These are phyloP conservation scores for Callosobruchus maculatus DNA, from an alignment of 2,888 invertebrate species.

Conservation along the genomic window DNA sequence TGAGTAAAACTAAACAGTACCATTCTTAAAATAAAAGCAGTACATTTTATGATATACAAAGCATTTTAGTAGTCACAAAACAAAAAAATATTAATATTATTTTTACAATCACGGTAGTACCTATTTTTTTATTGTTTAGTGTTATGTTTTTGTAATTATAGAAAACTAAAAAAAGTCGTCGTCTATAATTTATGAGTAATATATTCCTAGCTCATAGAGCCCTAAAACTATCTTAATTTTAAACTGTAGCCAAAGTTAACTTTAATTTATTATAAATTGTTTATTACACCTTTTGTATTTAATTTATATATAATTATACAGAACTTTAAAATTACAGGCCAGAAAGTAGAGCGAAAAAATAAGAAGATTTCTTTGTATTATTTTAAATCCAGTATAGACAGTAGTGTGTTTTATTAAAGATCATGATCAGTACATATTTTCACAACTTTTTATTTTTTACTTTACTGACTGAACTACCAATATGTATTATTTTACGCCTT, in stretches of 20 bases:
- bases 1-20: neutral
- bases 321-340: neutral
- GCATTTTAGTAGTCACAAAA: conserved; percentile 20
- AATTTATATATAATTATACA: neutral
- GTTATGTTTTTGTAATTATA: conserved; percentile 20
- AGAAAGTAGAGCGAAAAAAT: neutral
- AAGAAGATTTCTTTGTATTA: neutral
- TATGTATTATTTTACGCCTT: conserved; percentile 6
- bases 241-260: conserved; percentile 49
- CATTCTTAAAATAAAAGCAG: neutral
- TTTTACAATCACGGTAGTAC: conserved; percentile 18
- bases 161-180: conserved; percentile 14
- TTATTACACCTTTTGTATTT: too few relatives aligned
- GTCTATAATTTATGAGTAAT: conserved; percentile 34
- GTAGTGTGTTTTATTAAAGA: neutral
- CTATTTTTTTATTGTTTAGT: conserved; percentile 21
- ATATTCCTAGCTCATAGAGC: conserved; percentile 34
- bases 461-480: neutral
- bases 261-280: conserved; percentile 32
- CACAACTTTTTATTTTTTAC: neutral
- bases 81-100: conserved; percentile 13
- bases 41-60: conserved; percentile 3
- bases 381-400: neutral
- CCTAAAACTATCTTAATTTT: conserved; percentile 33
- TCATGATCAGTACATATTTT: neutral